Evolutionary conservation across 1,140 invertebrate genomes (phyloP).

Genomic region (Papilio machaon): DNA sequence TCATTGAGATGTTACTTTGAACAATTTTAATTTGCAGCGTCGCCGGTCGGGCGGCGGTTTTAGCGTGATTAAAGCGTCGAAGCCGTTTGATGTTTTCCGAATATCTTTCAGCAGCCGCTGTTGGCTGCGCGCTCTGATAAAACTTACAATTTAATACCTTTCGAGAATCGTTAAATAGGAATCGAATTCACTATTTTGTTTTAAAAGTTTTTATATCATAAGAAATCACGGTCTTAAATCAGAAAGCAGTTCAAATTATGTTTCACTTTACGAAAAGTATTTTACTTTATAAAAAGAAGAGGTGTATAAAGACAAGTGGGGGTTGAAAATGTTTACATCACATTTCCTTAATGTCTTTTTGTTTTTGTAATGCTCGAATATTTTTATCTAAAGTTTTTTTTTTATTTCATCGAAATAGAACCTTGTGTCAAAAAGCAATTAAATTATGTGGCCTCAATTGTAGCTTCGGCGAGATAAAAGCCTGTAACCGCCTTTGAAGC

Average conservation of each 20-base stretch:
- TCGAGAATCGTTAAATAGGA: conserved; percentile 45
- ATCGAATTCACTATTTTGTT: conserved; percentile 27
- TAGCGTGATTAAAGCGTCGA: conserved; percentile 47
- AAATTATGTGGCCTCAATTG: conserved; percentile 9
- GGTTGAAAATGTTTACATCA: too few relatives aligned
- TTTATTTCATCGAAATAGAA: neutral
- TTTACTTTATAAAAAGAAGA: too few relatives aligned
- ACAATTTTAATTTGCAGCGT: conserved; percentile 25
- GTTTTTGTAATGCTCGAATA: too few relatives aligned
- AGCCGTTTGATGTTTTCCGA: conserved; percentile 52
- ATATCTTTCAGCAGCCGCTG: conserved; percentile 35
- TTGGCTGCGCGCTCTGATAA: conserved; percentile 44
- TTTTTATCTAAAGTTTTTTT: too few relatives aligned
- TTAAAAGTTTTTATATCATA: neutral
- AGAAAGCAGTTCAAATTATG: too few relatives aligned
- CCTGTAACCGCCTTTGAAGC: conserved; percentile 26
- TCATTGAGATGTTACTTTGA: conserved; percentile 26
- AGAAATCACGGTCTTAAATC: too few relatives aligned
- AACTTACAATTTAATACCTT: conserved; percentile 43
- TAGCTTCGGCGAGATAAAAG: conserved; percentile 6
- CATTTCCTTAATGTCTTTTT: too few relatives aligned
- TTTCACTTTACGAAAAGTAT: too few relatives aligned
- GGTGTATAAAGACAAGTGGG: too few relatives aligned
- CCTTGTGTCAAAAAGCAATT: neutral
- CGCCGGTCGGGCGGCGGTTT: conserved; percentile 36